phyloP scores from a whole-genome alignment of 1,140 invertebrate genomes.

The Lordiphosa mommai region DNA sequence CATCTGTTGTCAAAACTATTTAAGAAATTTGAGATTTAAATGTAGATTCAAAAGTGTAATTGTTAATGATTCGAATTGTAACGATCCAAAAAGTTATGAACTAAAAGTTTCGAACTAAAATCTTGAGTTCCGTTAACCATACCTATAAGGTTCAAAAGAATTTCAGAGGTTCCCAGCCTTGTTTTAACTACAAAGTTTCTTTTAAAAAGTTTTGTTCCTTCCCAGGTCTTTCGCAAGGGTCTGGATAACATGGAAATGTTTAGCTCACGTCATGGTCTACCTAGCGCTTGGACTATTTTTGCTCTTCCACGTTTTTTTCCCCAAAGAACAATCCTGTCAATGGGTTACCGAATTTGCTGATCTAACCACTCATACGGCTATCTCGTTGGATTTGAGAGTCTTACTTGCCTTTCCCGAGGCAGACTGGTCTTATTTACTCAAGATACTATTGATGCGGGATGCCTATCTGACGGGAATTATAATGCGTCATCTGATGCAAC shows the following conservation, averaged over 20 bases:
- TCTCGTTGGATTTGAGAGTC: conserved; percentile 86
- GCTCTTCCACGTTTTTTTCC: conserved; percentile 83
- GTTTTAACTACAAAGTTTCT: too few species aligned
- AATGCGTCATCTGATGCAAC: conserved; percentile 75
- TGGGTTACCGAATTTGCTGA: conserved; percentile 80
- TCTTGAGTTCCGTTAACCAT: too few species aligned
- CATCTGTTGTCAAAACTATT: too few species aligned
- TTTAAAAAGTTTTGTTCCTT: not conserved
- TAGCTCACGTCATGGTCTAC: conserved; percentile 80
- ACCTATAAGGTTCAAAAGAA: too few species aligned
- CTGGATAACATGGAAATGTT: conserved; percentile 81
- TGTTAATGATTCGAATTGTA: too few species aligned
- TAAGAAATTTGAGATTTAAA: too few species aligned
- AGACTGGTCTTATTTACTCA: conserved; percentile 86
- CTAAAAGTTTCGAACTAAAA: too few species aligned
- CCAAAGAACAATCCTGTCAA: conserved; percentile 77
- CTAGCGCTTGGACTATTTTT: conserved; percentile 85
- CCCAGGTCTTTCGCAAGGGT: conserved; percentile 82
- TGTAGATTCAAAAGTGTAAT: too few species aligned
- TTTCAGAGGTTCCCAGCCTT: too few species aligned
- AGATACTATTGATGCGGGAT: conserved; percentile 85
- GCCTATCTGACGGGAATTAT: conserved; percentile 81
- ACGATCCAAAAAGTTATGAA: too few species aligned
- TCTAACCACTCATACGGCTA: conserved; percentile 81
- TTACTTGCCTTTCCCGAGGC: conserved; percentile 87